Evolutionary conservation across 2,888 invertebrate species (phyloP).

Genomic region (Drosophila anomalata): DNA sequence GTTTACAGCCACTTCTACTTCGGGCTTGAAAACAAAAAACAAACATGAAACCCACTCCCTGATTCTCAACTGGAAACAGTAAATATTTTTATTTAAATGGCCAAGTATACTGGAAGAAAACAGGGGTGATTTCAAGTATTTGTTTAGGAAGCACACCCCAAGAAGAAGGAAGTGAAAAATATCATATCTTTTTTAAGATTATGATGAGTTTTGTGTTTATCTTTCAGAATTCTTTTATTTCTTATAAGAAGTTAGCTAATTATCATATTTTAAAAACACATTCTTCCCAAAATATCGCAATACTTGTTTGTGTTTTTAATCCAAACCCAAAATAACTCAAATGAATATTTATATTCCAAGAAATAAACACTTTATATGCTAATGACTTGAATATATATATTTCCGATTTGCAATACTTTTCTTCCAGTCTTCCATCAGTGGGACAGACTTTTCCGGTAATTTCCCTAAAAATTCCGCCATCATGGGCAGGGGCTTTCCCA

Average conservation of each 20-base stretch:
- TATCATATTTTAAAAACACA: not conserved
- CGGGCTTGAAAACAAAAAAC: not conserved
- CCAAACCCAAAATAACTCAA: not conserved
- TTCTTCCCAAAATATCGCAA: conserved; percentile 1
- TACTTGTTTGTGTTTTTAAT: not conserved
- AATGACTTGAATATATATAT: not conserved
- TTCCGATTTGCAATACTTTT: not conserved
- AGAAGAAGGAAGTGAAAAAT: too few species aligned
- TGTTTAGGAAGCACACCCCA: too few species aligned
- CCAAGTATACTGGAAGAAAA: not conserved
- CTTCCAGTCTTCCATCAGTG: not conserved
- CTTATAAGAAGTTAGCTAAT: not conserved
- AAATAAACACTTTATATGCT: not conserved
- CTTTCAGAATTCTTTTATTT: too few species aligned
- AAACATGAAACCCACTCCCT: not conserved
- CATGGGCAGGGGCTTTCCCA: conserved; percentile 31
- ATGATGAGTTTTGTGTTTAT: too few species aligned
- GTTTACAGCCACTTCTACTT: conserved; percentile 12
- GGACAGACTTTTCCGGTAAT: conserved; percentile 31
- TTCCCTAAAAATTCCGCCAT: conserved; percentile 24
- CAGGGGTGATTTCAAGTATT: not conserved
- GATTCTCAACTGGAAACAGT: conserved; percentile 2
- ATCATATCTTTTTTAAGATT: too few species aligned
- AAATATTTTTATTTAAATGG: not conserved
- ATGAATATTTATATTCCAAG: not conserved